A percentile compares a stretch with the other conserved stretches of the same genome.
phyloP scores from a whole-genome alignment of 2,797 vertebrate species.

The Emydoidea blandingii region DNA sequence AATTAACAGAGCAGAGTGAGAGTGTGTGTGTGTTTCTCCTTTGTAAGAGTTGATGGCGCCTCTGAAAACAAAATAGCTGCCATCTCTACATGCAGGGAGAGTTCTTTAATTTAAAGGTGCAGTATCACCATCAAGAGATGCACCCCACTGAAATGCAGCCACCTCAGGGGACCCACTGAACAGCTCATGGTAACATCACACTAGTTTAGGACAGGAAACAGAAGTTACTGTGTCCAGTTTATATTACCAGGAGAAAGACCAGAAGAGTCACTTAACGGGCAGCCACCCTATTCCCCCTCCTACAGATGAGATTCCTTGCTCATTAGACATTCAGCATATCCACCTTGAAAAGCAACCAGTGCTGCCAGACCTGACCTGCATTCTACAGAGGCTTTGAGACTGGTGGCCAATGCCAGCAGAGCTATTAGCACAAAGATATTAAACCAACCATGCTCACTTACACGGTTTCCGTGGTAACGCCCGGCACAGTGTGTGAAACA shows the following conservation, averaged over 20 bases:
- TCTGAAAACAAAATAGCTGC: not conserved
- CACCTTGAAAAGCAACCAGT: not conserved
- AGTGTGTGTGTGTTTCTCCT: not conserved
- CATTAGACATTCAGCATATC: not conserved
- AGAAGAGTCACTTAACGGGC: not conserved
- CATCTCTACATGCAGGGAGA: not conserved
- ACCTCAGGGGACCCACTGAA: not conserved
- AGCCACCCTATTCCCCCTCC: not conserved
- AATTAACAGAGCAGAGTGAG: not conserved
- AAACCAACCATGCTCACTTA: constrained; percentile 3
- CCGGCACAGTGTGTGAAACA: constrained; percentile 19
- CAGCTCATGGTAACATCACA: not conserved
- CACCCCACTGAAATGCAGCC: not conserved
- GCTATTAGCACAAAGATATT: constrained; percentile 23
- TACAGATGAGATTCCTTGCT: not conserved
- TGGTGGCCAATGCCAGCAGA: not conserved
- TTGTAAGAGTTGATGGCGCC: not conserved
- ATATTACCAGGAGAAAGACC: not conserved
- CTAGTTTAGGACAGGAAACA: not conserved
- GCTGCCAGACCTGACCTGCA: not conserved
- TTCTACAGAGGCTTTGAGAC: not conserved
- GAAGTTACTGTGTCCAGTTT: not conserved
- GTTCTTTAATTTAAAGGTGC: not conserved
- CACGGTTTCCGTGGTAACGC: constrained; percentile 70
- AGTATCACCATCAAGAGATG: not conserved